Evolutionary conservation across 2,113 vertebrate genomes (phyloP).

Genomic region (Ochotona curzoniae): DNA sequence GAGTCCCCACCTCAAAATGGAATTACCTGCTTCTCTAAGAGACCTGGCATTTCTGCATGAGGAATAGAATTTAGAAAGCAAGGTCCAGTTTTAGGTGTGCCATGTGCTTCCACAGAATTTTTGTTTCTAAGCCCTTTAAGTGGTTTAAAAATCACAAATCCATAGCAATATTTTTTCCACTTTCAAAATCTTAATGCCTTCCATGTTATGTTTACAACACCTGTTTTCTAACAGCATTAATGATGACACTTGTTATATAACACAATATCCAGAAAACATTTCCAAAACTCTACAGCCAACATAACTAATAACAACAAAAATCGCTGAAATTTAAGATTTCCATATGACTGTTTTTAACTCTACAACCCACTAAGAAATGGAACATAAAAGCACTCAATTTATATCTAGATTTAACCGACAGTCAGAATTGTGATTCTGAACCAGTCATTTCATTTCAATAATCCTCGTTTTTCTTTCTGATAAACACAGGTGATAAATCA

Average conservation of each 20-base stretch:
- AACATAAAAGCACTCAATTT: background rate
- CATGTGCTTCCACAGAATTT: background rate
- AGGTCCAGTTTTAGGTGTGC: background rate
- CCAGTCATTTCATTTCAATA: background rate
- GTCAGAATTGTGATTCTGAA: background rate
- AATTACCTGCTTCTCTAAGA: background rate
- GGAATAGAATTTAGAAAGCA: background rate
- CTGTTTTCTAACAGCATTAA: background rate
- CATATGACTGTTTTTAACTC: background rate
- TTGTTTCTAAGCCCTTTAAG: background rate
- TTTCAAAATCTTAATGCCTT: slow-evolving; percentile 9
- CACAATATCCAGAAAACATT: background rate
- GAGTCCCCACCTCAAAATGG: background rate
- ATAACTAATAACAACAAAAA: slow-evolving; percentile 2
- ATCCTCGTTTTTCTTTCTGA: background rate
- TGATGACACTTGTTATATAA: background rate
- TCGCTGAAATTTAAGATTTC: background rate
- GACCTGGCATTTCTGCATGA: background rate
- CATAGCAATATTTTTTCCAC: background rate
- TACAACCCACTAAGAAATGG: background rate
- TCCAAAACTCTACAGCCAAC: background rate
- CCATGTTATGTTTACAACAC: slow-evolving; percentile 31
- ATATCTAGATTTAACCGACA: background rate
- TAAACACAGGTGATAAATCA: background rate
- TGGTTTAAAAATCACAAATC: slow-evolving; percentile 23